Conservation (phyloP, 2,113 vertebrate species). For the Hydropotes inermis region DNA sequence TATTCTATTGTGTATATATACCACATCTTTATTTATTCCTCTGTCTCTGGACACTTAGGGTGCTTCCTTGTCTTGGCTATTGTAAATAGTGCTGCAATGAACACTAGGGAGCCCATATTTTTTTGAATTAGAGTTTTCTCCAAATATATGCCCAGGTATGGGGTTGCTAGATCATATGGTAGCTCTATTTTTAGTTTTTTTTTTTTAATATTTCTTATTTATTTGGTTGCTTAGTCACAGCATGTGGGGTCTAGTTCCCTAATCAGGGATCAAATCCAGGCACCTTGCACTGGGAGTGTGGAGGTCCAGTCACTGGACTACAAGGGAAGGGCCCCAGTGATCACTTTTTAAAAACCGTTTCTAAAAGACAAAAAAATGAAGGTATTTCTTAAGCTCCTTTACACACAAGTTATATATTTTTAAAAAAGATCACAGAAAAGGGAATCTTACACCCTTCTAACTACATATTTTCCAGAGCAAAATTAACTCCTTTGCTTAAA, state of each 20-base stretch:
- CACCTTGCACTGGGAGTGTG: not conserved
- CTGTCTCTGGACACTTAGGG: not conserved
- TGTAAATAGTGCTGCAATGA: not conserved
- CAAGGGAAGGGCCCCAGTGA: not conserved
- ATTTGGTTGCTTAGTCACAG: not conserved
- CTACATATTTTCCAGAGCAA: slow-evolving; percentile 69
- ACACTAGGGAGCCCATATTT: not conserved
- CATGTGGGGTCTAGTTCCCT: not conserved
- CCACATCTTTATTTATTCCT: not conserved
- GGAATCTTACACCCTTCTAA: slow-evolving; percentile 63
- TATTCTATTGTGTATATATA: not conserved
- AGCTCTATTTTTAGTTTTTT: not conserved
- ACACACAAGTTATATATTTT: slow-evolving; percentile 31
- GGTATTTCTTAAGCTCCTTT: not conserved
- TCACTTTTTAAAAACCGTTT: not conserved
- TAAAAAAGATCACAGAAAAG: slow-evolving; percentile 52
- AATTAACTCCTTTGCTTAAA: slow-evolving; percentile 73
- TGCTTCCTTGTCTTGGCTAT: not conserved
- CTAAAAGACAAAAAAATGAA: not conserved
- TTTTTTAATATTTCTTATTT: not conserved
- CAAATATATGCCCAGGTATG: not conserved
- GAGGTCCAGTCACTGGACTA: not conserved
- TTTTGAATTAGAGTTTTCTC: not conserved
- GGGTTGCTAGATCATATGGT: not conserved
- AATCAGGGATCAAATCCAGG: not conserved